A percentile compares a stretch with the other conserved stretches of the same genome.
Conservation (phyloP, 2,797 vertebrate species). For the Arctocebus calabarensis region DNA sequence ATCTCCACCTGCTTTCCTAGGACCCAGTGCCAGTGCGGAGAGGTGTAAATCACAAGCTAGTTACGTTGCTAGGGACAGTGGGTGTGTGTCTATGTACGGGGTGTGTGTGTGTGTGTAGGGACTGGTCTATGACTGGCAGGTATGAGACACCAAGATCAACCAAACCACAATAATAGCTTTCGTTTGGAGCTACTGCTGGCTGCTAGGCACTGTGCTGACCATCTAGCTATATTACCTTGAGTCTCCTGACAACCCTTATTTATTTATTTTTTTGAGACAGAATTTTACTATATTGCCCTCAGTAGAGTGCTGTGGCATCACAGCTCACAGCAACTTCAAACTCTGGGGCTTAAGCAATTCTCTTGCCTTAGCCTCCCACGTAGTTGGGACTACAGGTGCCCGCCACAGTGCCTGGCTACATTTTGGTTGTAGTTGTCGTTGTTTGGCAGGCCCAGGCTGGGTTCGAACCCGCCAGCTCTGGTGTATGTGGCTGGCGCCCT, state of each 20-base stretch:
- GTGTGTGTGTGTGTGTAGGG: neutral
- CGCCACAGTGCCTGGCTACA: no score
- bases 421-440: no score
- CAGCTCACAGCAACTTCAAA: no score
- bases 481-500: no score
- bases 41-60: neutral
- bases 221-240: neutral
- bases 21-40: neutral
- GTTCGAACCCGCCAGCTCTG: no score
- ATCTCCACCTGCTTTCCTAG: neutral
- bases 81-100: neutral
- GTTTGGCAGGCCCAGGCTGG: no score
- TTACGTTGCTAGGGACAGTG: neutral
- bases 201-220: neutral
- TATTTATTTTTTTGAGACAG: no score
- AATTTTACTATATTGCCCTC: no score
- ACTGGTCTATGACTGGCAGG: neutral
- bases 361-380: no score
- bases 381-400: no score
- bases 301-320: no score
- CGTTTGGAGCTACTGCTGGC: neutral
- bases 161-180: neutral
- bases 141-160: neutral
- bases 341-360: no score
- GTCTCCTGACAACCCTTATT: neutral